phyloP scores from a whole-genome alignment of 2,888 invertebrate species.

The Philaethria dido region DNA sequence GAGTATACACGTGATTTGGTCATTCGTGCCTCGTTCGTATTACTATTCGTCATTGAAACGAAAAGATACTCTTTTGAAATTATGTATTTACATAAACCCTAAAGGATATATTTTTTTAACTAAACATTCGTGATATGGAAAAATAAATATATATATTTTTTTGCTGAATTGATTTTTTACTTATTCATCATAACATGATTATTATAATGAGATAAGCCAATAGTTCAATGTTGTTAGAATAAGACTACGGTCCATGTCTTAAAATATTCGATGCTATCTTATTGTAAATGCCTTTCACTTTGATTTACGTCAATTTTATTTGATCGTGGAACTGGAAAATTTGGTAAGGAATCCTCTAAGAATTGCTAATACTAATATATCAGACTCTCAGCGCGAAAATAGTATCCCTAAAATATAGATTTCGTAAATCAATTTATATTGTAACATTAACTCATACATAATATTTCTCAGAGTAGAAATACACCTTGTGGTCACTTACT shows the following conservation, averaged over 20 bases:
- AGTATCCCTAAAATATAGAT: neutral
- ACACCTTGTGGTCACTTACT: too few relatives aligned
- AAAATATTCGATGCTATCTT: neutral
- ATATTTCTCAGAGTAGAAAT: too few relatives aligned
- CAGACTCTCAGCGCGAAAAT: neutral
- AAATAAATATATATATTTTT: too few relatives aligned
- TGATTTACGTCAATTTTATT: conserved; percentile 1
- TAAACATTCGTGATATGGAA: too few relatives aligned
- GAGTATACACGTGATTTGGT: neutral
- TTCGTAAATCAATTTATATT: too few relatives aligned
- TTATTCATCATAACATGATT: neutral
- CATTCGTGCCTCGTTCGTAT: neutral
- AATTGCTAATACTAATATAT: neutral
- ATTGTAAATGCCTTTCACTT: conserved; percentile 8
- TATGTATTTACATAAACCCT: neutral
- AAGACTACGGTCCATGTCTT: neutral
- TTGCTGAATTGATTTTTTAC: neutral
- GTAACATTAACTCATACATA: too few relatives aligned
- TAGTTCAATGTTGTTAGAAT: neutral
- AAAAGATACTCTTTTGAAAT: conserved; percentile 1
- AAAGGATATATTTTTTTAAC: neutral
- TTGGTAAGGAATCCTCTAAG: neutral
- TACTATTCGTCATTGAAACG: neutral
- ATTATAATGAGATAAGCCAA: neutral
- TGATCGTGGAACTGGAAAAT: conserved; percentile 10